Conservation (phyloP, 2,113 vertebrate genomes). For the Erythrolamprus reginae region DNA sequence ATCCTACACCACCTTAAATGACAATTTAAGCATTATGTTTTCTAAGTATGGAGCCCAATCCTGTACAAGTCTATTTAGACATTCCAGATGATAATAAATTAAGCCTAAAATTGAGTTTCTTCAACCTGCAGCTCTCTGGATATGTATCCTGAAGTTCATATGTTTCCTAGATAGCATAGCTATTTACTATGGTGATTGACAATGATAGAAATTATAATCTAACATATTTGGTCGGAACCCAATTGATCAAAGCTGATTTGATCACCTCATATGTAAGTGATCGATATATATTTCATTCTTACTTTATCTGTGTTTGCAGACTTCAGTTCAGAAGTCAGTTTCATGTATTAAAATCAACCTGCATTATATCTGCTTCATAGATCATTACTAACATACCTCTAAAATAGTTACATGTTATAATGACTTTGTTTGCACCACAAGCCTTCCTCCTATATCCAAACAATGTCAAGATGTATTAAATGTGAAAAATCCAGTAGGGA, state of each 20-base stretch:
- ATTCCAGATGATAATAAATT: not conserved
- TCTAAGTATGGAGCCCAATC: not conserved
- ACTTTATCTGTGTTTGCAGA: conserved; percentile 55
- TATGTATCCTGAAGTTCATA: not conserved
- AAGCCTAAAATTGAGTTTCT: not conserved
- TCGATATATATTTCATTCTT: conserved; percentile 35
- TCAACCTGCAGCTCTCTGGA: not conserved
- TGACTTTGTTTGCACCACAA: conserved; percentile 25
- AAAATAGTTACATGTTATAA: conserved; percentile 58
- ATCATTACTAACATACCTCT: conserved; percentile 59
- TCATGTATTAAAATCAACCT: conserved; percentile 58
- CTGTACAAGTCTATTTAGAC: not conserved
- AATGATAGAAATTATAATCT: not conserved
- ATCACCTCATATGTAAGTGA: too few relatives aligned
- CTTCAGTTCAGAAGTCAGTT: conserved; percentile 49
- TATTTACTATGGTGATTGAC: not conserved
- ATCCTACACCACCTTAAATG: conserved; percentile 26
- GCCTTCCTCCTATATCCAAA: conserved; percentile 13
- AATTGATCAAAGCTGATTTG: not conserved
- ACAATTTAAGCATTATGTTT: conserved; percentile 22
- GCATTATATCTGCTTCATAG: conserved; percentile 66
- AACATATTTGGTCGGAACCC: not conserved
- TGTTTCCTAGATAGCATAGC: not conserved
- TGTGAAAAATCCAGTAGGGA: conserved; percentile 63
- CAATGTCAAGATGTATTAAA: conserved; percentile 68